Percentiles rank a stretch among this genome's conserved stretches.
These are phyloP conservation scores for Habroteleia sp. DNA, from an alignment of 2,888 invertebrate species.

Conservation along the genomic window DNA sequence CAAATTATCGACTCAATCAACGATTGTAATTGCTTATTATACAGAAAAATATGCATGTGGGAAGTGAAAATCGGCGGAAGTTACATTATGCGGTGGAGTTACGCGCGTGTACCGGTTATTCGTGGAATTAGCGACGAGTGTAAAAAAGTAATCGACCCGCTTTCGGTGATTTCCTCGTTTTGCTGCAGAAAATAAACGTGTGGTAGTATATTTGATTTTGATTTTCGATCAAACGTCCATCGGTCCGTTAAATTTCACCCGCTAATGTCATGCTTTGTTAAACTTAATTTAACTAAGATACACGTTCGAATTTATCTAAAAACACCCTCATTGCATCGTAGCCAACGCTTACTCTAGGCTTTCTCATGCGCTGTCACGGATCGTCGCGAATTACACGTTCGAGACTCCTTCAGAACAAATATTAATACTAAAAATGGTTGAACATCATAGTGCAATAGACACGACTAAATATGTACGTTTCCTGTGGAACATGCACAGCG, in stretches of 20 bases:
- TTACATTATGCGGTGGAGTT: conserved; percentile 64
- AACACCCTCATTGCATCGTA: no score
- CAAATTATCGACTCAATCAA: no score
- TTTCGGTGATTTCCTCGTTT: conserved; percentile 57
- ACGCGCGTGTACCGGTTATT: conserved; percentile 61
- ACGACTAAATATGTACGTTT: conserved; percentile 53
- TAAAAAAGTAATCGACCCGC: conserved; percentile 49
- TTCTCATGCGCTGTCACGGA: no score
- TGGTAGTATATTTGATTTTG: conserved; percentile 26
- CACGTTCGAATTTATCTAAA: no score
- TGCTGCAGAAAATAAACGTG: conserved; percentile 46
- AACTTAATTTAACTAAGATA: no score
- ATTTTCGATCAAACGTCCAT: conserved; percentile 8
- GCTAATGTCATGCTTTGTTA: no score
- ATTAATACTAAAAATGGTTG: conserved; percentile 34
- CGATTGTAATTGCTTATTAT: conserved; percentile 31
- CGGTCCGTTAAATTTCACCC: conserved; percentile 9
- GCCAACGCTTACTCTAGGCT: no score
- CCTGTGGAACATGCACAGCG: conserved; percentile 60
- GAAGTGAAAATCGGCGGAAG: conserved; percentile 66
- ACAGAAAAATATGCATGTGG: conserved; percentile 35
- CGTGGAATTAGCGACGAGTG: conserved; percentile 51
- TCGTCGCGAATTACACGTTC: no score
- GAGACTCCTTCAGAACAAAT: no score
- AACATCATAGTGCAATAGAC: conserved; percentile 61